Evolutionary conservation across 2,113 vertebrate genomes (phyloP), one percentile per base, ranked within the genome.

Genomic region (Plestiodon gilberti): DNA sequence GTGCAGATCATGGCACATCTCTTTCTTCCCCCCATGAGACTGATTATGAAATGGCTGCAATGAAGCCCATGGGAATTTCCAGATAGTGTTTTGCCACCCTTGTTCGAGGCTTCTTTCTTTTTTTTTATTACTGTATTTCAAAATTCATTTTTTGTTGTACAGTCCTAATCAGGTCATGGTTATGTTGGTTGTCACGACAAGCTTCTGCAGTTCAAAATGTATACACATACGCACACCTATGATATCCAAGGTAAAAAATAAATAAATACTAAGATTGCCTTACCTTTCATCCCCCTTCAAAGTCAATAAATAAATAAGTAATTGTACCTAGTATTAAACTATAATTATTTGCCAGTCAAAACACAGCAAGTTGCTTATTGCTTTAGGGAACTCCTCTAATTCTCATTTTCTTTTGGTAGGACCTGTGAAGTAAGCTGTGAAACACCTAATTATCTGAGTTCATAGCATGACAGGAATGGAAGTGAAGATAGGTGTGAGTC

Each of bases 401-500:
- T 65, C 38, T 65, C 35, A 78, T 1, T 20, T 4, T n/a, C 20
- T 43, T 61, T 5, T 22, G 23, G 28, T 33, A 55, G 59, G 80
- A 55, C 9, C 71, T 48, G 33, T 84, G 65, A 62, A 84, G 81
- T 87, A 90, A 74, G 18, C 28, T 87, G 64, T 52, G 87, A 83
- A 70, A 5, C 6, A 18, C 43, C 38, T 13, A 28, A 71, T 55
- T 71, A 33, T 71, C 6, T 87, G 64, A 52, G 52, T 73, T 77
- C 73, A 38, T 38, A 69, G 33, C 43, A 48, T 61, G 55, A 35
- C 73, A 84, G 40, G 48, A 88, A 77, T 1, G 11, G 15, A 30
- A 81, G 38, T 20, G 73, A 59, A 48, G 30, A 89, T 75, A 35
- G 61, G 61, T 82, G 10, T 14, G n/a, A 78, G 28, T 23, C 38